Base-by-base conservation (phyloP, 2,888 invertebrate species). In the Limnephilus lunatus region DNA sequence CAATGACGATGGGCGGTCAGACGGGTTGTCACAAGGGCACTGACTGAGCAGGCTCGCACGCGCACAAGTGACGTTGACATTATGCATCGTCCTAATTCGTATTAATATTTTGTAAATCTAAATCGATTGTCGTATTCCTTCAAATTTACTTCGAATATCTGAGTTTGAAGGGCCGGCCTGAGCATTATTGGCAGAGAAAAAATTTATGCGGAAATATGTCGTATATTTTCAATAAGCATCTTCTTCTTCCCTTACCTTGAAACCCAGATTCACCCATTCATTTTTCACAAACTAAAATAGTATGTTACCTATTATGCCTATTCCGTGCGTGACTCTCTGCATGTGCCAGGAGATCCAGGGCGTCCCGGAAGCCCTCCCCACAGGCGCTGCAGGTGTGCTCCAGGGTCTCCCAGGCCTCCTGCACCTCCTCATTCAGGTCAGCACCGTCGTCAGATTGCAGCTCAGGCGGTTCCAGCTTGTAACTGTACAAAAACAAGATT, bases 331-430 rank as follows among this genome's bases (percentile, higher is more conserved):
- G 98, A 9, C 97, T 96, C 95, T 98, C 98, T 0, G 98, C 98
- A 95, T 98, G 98, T 32, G 98, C 98, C 85, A 98, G 95, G 94
- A 98, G 96, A 94, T 98, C 98, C 94, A 98, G 95, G 90, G 98
- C 98, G 95, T 98, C 98, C 83, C 97, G 96, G 95, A 98, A 98
- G 93, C 97, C 97, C 95, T 98, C 98, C 87, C 98, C 98, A 95
- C 98, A 98, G 81, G 97, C 98, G 94, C 97, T 97, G 95, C 98
- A 98, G 93, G 97, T 96, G 95, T 98, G 98, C 92, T 96, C 96
- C 92, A 94, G 95, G 90, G 95, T 95, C 19, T 95, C 95, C 95
- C 96, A 96, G 4, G 85, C 80, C 19, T 90, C 92, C 35, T 82
- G 88, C 44, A 31, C 91, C 5, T 39, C 89, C 39, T 88, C 92